These are phyloP conservation scores for Pantelozetes paolii DNA, from an alignment of 2,888 invertebrate genomes.

Conservation along the genomic window DNA sequence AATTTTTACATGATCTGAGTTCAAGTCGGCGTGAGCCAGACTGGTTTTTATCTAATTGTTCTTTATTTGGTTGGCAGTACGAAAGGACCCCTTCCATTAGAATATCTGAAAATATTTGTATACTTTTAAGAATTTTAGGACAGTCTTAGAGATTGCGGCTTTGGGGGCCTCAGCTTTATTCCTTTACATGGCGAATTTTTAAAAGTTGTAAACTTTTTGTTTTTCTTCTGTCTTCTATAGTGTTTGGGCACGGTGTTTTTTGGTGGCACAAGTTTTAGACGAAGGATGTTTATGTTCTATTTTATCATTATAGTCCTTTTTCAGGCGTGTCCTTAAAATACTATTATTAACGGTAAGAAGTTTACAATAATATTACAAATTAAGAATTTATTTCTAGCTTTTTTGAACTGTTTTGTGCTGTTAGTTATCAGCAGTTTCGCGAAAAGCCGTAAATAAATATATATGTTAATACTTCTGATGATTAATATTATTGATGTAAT, in stretches of 20 bases:
- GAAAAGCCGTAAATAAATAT: neutral
- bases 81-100: conserved; percentile 62
- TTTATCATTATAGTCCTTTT: conserved; percentile 20
- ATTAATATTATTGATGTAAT: neutral
- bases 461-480: neutral
- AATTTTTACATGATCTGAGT: conserved; percentile 83
- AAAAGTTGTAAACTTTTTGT: conserved; percentile 4
- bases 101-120: neutral
- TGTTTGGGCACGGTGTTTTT: conserved; percentile 1
- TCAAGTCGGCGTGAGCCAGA: conserved; percentile 79
- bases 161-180: neutral
- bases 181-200: neutral
- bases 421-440: neutral
- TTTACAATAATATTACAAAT: neutral
- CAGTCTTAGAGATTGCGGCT: neutral
- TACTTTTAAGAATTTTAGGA: conserved; percentile 11
- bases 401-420: neutral
- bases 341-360: neutral
- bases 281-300: neutral
- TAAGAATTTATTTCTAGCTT: neutral
- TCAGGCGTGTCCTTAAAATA: neutral
- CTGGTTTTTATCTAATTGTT: conserved; percentile 69
- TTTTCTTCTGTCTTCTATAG: neutral
- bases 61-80: conserved; percentile 64
- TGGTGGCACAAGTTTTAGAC: neutral